phyloP scores from a whole-genome alignment of 2,113 vertebrate genomes.

The Glaucidium brasilianum region DNA sequence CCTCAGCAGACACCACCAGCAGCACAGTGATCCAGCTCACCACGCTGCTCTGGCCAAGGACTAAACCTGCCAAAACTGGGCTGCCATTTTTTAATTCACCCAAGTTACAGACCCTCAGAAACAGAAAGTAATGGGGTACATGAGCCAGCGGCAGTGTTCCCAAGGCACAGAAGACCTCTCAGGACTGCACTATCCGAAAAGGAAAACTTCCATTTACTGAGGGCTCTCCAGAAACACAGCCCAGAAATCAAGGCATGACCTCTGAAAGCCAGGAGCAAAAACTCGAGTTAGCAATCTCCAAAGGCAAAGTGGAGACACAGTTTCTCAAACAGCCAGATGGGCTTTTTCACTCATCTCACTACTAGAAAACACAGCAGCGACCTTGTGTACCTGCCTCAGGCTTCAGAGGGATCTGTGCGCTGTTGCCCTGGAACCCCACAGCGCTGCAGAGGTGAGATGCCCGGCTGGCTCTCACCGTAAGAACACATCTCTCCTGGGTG shows the following conservation, averaged over 20 bases:
- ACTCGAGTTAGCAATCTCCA: not conserved
- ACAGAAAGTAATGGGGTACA: rapidly evolving
- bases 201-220: not conserved
- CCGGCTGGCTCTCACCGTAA: not conserved
- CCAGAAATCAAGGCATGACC: not conserved
- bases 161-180: not conserved
- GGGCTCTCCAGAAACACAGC: not conserved
- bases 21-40: not conserved
- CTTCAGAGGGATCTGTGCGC: rapidly evolving
- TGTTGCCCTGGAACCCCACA: not conserved
- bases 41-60: not conserved
- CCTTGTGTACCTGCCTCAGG: not conserved
- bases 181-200: not conserved
- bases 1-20: not conserved
- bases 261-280: not conserved
- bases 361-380: rapidly evolving
- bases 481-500: not conserved
- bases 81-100: not conserved
- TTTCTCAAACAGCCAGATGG: not conserved
- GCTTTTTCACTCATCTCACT: not conserved
- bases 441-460: not conserved
- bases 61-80: not conserved
- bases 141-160: not conserved
- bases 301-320: not conserved
- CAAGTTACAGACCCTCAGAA: not conserved